These are phyloP conservation scores for Anableps anableps DNA, from an alignment of 2,797 vertebrate genomes.

Conservation along the genomic window DNA sequence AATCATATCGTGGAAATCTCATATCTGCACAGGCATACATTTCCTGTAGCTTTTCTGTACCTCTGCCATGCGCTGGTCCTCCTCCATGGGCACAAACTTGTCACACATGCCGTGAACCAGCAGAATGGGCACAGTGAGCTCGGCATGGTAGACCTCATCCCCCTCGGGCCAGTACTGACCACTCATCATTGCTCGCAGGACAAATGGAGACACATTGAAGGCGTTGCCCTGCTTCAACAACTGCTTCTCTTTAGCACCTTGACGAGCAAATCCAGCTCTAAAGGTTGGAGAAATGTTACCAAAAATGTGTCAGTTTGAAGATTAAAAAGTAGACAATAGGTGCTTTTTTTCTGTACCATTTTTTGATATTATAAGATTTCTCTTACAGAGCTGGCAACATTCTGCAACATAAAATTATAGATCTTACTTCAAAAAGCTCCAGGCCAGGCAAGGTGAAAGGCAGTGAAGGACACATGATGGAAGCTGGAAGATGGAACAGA, in stretches of 20 bases:
- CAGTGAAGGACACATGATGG: slow-evolving; percentile 94
- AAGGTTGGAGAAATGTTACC: background rate
- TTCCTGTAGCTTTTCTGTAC: slow-evolving; percentile 69
- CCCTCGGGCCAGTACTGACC: slow-evolving; percentile 99
- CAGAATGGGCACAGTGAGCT: slow-evolving; percentile 93
- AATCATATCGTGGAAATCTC: background rate
- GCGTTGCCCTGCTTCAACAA: slow-evolving; percentile 94
- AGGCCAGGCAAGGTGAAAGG: slow-evolving; percentile 94
- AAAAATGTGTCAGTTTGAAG: background rate
- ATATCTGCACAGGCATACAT: background rate
- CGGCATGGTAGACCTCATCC: slow-evolving; percentile 95
- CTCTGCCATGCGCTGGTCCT: slow-evolving; percentile 98
- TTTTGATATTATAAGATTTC: background rate
- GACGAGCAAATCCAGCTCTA: slow-evolving; percentile 95
- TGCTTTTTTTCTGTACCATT: background rate
- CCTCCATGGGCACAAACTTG: slow-evolving; percentile 95
- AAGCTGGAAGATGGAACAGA: slow-evolving; percentile 98
- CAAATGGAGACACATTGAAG: slow-evolving; percentile 96
- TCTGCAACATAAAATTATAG: background rate
- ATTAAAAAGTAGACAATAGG: background rate
- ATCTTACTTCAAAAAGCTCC: slow-evolving; percentile 98
- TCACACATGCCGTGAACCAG: slow-evolving; percentile 96
- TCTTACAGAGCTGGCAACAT: background rate
- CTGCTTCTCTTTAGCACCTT: slow-evolving; percentile 98
- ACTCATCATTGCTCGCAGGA: slow-evolving; percentile 96